Evolutionary conservation across 2,113 vertebrate genomes (phyloP).

Genomic region (Hymenochirus boettgeri): DNA sequence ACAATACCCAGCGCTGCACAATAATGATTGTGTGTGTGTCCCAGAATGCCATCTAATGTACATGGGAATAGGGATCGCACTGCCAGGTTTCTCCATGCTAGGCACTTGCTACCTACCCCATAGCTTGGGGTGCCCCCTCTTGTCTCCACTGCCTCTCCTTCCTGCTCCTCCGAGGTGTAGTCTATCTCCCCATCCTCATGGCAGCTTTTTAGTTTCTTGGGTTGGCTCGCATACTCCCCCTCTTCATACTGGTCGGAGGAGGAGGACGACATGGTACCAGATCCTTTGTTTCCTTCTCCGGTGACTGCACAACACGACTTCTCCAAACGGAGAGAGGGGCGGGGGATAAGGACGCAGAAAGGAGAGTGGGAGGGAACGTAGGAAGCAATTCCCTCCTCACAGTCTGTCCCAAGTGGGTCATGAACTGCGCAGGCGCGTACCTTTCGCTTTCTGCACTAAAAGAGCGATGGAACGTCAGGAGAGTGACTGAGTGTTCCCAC

Average conservation of each 20-base stretch:
- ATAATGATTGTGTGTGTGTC: too few relatives aligned
- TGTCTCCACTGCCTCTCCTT: background rate
- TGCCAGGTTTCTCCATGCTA: too few relatives aligned
- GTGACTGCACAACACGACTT: background rate
- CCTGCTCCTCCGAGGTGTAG: conserved; percentile 27
- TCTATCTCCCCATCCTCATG: conserved; percentile 38
- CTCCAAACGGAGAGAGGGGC: conserved; percentile 16
- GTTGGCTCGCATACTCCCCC: conserved; percentile 25
- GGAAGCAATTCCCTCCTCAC: background rate
- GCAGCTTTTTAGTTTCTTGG: conserved; percentile 21
- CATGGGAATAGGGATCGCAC: too few relatives aligned
- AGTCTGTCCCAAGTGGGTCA: too few relatives aligned
- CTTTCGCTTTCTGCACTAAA: too few relatives aligned
- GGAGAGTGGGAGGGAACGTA: background rate
- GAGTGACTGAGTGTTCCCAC: too few relatives aligned
- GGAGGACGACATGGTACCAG: conserved; percentile 19
- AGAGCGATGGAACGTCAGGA: too few relatives aligned
- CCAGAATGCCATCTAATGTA: too few relatives aligned
- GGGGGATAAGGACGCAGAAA: background rate
- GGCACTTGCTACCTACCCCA: conserved; percentile 2
- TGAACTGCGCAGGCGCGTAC: too few relatives aligned
- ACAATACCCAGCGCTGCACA: too few relatives aligned
- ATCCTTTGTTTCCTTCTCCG: conserved; percentile 12
- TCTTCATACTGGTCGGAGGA: conserved; percentile 33
- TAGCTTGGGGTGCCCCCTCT: background rate